Evolutionary conservation across 1,140 invertebrate genomes (phyloP).

Genomic region (Rhyacophila brunnea): DNA sequence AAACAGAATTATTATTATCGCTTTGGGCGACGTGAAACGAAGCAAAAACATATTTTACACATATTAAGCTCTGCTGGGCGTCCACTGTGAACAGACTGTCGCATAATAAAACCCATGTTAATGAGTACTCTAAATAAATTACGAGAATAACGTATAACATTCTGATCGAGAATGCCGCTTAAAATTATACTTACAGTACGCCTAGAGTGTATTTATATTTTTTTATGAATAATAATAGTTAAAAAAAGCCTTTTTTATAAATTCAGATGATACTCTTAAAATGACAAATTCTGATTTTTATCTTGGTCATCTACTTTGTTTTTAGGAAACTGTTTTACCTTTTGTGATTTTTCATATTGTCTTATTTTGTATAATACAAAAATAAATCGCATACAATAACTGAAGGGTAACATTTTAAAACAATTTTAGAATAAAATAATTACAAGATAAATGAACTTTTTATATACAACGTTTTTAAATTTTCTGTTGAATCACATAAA

Average conservation of each 20-base stretch:
- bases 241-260: conserved; percentile 14
- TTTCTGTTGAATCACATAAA: too few species aligned
- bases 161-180: conserved; percentile 18
- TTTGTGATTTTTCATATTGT: too few species aligned
- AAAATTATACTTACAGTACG: not conserved
- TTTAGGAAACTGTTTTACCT: not conserved
- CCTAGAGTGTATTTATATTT: conserved; percentile 12
- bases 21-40: conserved; percentile 21
- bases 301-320: not conserved
- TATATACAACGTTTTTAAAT: too few species aligned
- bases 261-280: not conserved
- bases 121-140: conserved; percentile 33
- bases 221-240: not conserved
- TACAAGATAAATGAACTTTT: too few species aligned
- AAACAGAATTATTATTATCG: conserved; percentile 31
- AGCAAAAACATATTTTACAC: conserved; percentile 32
- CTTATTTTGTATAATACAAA: too few species aligned
- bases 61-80: conserved; percentile 32
- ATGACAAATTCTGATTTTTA: not conserved
- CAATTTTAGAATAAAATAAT: too few species aligned
- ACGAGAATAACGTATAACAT: conserved; percentile 16
- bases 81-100: conserved; percentile 28
- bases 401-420: too few species aligned
- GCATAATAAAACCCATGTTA: conserved; percentile 32
- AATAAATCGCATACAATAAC: too few species aligned